A percentile compares a stretch with the other conserved stretches of the same genome.
These are phyloP conservation scores for Anoura caudifer DNA, from an alignment of 2,113 vertebrate species.

Conservation along the genomic window DNA sequence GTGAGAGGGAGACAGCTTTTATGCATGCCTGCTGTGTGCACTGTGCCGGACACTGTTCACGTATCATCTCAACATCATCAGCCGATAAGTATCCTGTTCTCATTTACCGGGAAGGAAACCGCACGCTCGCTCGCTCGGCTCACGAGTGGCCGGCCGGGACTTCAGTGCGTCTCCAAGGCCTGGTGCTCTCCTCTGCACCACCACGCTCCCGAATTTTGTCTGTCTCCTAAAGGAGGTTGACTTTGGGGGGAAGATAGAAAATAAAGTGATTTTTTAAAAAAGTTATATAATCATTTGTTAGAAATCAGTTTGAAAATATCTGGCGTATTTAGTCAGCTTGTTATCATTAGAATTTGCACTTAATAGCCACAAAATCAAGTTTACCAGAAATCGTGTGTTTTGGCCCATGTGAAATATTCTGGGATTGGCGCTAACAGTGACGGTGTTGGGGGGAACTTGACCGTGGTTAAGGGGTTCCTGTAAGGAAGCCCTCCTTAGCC, in stretches of 20 bases:
- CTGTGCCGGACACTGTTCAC: neutral
- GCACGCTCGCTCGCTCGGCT: neutral
- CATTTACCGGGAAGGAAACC: neutral
- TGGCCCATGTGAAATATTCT: neutral
- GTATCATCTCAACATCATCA: neutral
- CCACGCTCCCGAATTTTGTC: neutral
- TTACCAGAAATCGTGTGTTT: slow-evolving; percentile 4
- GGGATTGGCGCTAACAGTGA: neutral
- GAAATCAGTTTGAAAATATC: neutral
- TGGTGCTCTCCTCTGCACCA: neutral
- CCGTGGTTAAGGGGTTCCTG: neutral
- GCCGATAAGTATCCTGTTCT: neutral
- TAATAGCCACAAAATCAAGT: neutral
- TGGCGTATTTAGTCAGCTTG: neutral
- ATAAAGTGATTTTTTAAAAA: neutral
- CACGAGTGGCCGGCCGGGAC: neutral
- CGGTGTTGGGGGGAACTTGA: neutral
- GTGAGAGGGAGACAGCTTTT: neutral
- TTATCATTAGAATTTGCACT: neutral
- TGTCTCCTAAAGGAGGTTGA: neutral
- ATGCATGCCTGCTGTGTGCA: neutral
- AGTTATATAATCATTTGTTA: neutral
- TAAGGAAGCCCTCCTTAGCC: neutral
- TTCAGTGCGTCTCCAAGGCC: neutral
- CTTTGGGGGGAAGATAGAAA: neutral